These are phyloP conservation scores for Coelopa pilipes DNA, from an alignment of 2,888 invertebrate species.

Conservation along the genomic window DNA sequence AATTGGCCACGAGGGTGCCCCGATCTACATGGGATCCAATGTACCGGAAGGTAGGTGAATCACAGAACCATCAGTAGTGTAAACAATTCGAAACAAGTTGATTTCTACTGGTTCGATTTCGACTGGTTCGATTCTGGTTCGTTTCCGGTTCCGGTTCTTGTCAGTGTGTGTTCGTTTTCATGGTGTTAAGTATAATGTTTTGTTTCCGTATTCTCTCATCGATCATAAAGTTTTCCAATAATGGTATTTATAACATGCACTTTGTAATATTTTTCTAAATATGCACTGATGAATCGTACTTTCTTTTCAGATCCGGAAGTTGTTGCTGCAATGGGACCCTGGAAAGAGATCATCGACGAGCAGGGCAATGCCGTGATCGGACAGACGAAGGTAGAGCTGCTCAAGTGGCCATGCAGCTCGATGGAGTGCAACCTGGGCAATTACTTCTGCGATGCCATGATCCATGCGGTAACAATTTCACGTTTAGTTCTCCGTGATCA, in stretches of 20 bases:
- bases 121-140: too few species aligned
- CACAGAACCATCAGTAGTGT: too few species aligned
- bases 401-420: constrained; percentile 69
- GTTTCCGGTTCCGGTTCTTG: too few species aligned
- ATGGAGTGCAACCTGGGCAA: constrained; percentile 81
- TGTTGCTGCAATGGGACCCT: constrained; percentile 71
- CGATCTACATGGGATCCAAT: constrained; percentile 74
- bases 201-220: too few species aligned
- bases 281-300: too few species aligned
- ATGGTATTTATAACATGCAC: too few species aligned
- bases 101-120: too few species aligned
- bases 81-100: too few species aligned
- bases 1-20: constrained; percentile 76
- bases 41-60: constrained; percentile 73
- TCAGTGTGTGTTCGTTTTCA: too few species aligned
- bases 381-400: constrained; percentile 70
- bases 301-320: constrained; percentile 71
- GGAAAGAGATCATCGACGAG: constrained; percentile 71
- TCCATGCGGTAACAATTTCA: constrained; percentile 70
- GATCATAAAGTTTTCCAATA: too few species aligned
- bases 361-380: constrained; percentile 72
- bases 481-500: neutral
- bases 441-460: constrained; percentile 78
- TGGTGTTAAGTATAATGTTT: too few species aligned
- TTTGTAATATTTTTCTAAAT: too few species aligned